phyloP scores from a whole-genome alignment of 2,888 invertebrate genomes.

The Chesias legatella region DNA sequence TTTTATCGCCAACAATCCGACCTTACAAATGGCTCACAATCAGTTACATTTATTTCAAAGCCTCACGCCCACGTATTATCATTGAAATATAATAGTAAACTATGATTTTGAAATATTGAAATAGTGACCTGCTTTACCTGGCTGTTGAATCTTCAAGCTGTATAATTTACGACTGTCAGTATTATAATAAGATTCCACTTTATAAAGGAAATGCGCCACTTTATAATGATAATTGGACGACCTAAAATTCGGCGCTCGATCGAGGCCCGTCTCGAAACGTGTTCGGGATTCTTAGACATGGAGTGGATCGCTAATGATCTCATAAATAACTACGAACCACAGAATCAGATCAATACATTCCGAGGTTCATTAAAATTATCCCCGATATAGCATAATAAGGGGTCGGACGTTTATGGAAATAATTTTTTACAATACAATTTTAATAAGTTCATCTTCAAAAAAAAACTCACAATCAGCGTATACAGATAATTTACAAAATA shows the following conservation, averaged over 20 bases:
- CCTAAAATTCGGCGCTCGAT: slow-evolving; percentile 42
- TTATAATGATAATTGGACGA: slow-evolving; percentile 50
- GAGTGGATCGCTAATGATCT: slow-evolving; percentile 46
- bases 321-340: slow-evolving; percentile 41
- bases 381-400: slow-evolving; percentile 10
- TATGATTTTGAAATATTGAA: slow-evolving; percentile 15
- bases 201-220: slow-evolving; percentile 46
- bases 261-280: slow-evolving; percentile 40
- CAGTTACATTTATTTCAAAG: slow-evolving; percentile 9
- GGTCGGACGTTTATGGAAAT: too few species aligned
- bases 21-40: slow-evolving; percentile 4
- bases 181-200: slow-evolving; percentile 40
- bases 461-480: too few species aligned
- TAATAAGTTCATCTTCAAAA: too few species aligned
- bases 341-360: background rate
- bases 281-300: slow-evolving; percentile 45
- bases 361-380: slow-evolving; percentile 3
- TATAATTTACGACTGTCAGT: slow-evolving; percentile 42
- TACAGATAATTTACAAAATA: too few species aligned
- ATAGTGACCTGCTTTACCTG: slow-evolving; percentile 18
- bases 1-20: too few species aligned
- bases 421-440: too few species aligned
- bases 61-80: slow-evolving; percentile 7
- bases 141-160: slow-evolving; percentile 23
- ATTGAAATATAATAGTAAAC: slow-evolving; percentile 9